Evolutionary conservation across 2,113 vertebrate species (phyloP).

Genomic region (Entelurus aequoreus): DNA sequence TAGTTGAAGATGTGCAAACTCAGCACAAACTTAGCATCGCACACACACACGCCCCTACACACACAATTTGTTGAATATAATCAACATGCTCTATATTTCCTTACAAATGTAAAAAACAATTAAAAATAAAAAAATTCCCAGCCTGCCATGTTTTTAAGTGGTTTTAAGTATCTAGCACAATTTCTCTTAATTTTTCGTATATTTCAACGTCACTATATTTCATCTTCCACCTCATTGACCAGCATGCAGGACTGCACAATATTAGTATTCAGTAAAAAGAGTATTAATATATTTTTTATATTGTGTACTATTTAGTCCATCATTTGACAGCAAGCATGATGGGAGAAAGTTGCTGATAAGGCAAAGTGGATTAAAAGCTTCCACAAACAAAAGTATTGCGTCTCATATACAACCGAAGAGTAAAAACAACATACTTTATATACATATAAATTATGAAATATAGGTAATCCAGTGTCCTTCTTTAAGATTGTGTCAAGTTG

Average conservation of each 20-base stretch:
- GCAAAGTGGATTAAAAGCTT: constrained; percentile 46
- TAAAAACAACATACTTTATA: constrained; percentile 30
- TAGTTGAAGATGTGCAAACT: constrained; percentile 27
- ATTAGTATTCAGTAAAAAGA: too few species aligned
- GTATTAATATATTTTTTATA: too few species aligned
- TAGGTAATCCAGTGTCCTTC: constrained; percentile 62
- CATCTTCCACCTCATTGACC: too few species aligned
- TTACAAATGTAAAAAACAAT: neutral
- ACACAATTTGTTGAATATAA: constrained; percentile 15
- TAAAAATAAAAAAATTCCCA: too few species aligned
- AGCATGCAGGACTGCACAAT: too few species aligned
- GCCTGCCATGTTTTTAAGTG: neutral
- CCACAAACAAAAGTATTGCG: constrained; percentile 37
- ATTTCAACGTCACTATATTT: too few species aligned
- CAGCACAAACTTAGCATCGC: constrained; percentile 55
- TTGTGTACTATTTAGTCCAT: too few species aligned
- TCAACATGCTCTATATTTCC: constrained; percentile 9
- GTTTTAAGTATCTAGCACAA: constrained; percentile 23
- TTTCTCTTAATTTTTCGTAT: too few species aligned
- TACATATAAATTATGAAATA: constrained; percentile 57
- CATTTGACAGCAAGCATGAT: constrained; percentile 52
- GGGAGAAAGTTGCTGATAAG: constrained; percentile 59
- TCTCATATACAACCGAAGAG: constrained; percentile 27
- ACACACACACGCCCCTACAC: constrained; percentile 44
- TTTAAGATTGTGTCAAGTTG: constrained; percentile 23